Conservation (phyloP, 2,888 invertebrate genomes). For the Abrostola tripartita region DNA sequence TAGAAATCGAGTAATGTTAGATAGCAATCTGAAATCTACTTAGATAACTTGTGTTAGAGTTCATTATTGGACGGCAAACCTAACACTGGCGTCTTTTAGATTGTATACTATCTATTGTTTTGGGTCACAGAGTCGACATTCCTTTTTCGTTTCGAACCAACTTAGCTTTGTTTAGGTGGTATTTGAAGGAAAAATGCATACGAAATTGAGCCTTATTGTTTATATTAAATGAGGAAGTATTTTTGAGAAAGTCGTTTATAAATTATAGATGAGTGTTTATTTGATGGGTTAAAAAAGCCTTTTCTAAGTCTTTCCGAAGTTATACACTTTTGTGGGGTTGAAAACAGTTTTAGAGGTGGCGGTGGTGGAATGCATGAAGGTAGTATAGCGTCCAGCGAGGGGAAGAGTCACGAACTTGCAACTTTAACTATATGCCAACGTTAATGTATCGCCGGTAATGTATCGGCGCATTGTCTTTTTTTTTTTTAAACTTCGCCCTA, state of each 20-base stretch:
- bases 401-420: background rate
- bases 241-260: slow-evolving; percentile 62
- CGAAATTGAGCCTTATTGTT: slow-evolving; percentile 61
- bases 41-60: slow-evolving; percentile 14
- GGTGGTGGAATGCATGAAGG: slow-evolving; percentile 5
- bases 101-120: slow-evolving; percentile 62
- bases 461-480: too few relatives aligned
- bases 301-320: slow-evolving; percentile 45
- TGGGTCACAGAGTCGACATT: slow-evolving; percentile 62
- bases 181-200: slow-evolving; percentile 49
- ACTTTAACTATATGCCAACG: too few relatives aligned
- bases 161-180: slow-evolving; percentile 41
- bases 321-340: slow-evolving; percentile 20
- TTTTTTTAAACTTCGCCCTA: too few relatives aligned
- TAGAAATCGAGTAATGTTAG: background rate
- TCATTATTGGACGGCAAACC: slow-evolving; percentile 6
- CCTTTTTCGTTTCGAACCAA: slow-evolving; percentile 49
- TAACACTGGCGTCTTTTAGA: slow-evolving; percentile 16
- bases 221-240: slow-evolving; percentile 54
- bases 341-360: slow-evolving; percentile 2
- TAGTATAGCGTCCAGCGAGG: slow-evolving; percentile 12
- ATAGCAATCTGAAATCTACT: slow-evolving; percentile 23
- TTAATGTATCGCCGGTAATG: too few relatives aligned
- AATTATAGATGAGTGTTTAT: slow-evolving; percentile 56
- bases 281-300: slow-evolving; percentile 55